Percentiles rank a stretch among this genome's conserved stretches.
phyloP scores from a whole-genome alignment of 2,113 vertebrate species.

The Planiliza haematocheilus region DNA sequence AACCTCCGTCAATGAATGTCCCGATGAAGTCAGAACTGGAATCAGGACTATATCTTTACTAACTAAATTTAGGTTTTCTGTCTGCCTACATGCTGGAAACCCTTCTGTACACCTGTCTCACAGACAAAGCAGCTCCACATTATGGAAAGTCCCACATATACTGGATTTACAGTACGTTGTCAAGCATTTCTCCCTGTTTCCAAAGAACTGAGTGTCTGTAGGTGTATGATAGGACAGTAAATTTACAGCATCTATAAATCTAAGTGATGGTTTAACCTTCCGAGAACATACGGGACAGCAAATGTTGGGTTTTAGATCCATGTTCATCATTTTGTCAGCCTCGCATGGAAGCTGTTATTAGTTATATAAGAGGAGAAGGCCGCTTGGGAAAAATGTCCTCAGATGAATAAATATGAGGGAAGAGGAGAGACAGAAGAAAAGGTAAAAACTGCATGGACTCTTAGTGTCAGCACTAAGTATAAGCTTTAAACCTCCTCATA shows the following conservation, averaged over 20 bases:
- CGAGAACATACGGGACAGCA: slow-evolving; percentile 2
- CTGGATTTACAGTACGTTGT: background rate
- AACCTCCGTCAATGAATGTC: slow-evolving; percentile 13
- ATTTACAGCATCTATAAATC: slow-evolving; percentile 20
- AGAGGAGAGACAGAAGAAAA: background rate
- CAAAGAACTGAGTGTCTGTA: background rate
- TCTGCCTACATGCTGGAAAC: background rate
- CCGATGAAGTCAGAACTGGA: slow-evolving; percentile 44
- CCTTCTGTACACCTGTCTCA: background rate
- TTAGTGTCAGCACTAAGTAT: slow-evolving; percentile 29
- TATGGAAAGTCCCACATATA: background rate
- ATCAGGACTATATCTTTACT: slow-evolving; percentile 5
- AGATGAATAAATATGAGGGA: background rate
- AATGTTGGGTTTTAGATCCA: slow-evolving; percentile 28
- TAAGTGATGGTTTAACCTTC: slow-evolving; percentile 6
- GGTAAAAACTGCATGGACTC: background rate
- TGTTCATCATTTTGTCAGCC: slow-evolving; percentile 6
- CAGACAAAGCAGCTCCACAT: background rate
- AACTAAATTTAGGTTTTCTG: background rate
- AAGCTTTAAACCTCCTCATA: slow-evolving; percentile 3
- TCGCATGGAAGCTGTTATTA: slow-evolving; percentile 32
- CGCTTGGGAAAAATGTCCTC: slow-evolving; percentile 6
- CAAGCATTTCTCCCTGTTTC: background rate
- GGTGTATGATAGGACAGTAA: background rate
- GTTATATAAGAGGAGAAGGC: slow-evolving; percentile 28